Conservation (phyloP, 2,888 invertebrate species). For the Trissoscelio sp. region DNA sequence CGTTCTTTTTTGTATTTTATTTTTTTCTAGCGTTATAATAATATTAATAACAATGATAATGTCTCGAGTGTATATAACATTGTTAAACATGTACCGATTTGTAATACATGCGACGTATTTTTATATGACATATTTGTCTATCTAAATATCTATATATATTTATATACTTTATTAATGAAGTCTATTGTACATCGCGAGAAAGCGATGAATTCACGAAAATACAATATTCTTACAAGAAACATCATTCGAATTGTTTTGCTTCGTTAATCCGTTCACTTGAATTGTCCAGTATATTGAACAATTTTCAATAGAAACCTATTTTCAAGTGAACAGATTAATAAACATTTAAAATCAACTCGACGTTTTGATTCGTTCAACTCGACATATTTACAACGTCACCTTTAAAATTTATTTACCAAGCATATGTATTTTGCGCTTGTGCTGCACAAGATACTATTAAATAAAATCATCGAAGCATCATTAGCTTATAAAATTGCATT, state of each 20-base stretch:
- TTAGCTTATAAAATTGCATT: not conserved
- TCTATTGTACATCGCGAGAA: conserved; percentile 27
- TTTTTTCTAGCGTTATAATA: conserved; percentile 74
- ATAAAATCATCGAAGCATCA: no score
- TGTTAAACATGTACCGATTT: conserved; percentile 46
- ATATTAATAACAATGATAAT: conserved; percentile 71
- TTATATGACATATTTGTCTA: conserved; percentile 46
- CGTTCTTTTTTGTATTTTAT: not conserved
- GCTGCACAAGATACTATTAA: not conserved
- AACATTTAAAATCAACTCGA: no score
- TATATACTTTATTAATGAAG: conserved; percentile 32
- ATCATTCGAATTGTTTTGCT: conserved; percentile 34
- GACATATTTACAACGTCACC: no score
- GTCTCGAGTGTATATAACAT: conserved; percentile 49
- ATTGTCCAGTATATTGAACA: no score
- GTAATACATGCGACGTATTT: conserved; percentile 54
- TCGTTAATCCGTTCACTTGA: not conserved
- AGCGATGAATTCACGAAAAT: conserved; percentile 25
- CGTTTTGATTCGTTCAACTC: no score
- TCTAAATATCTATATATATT: conserved; percentile 41
- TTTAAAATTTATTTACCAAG: no score
- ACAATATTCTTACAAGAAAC: conserved; percentile 38
- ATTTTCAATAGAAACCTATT: no score
- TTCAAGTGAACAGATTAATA: no score
- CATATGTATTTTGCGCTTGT: no score